A percentile compares a stretch with the other conserved stretches of the same genome.
Conservation (phyloP, 2,888 invertebrate genomes). For the Isotomurus palustris region DNA sequence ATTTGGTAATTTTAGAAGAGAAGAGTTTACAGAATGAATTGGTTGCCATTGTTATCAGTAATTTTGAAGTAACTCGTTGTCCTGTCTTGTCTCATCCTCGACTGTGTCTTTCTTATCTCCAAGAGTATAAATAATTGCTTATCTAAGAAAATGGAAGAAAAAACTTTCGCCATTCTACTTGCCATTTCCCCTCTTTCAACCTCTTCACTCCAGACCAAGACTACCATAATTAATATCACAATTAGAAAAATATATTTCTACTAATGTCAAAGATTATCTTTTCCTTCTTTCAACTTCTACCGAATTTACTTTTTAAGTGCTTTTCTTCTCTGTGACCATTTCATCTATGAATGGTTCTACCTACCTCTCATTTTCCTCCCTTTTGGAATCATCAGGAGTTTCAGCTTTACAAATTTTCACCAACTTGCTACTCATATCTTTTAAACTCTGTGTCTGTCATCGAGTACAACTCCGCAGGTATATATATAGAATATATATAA, state of each 20-base stretch:
- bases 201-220: slow-evolving; percentile 13
- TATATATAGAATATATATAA: not conserved
- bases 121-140: slow-evolving; percentile 39
- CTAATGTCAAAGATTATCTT: slow-evolving; percentile 31
- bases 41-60: slow-evolving; percentile 35
- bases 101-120: slow-evolving; percentile 25
- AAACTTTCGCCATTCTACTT: slow-evolving; percentile 35
- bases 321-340: not conserved
- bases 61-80: slow-evolving; percentile 17
- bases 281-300: slow-evolving; percentile 1
- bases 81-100: slow-evolving; percentile 1
- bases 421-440: not conserved
- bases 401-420: not conserved
- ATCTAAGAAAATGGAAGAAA: slow-evolving; percentile 28
- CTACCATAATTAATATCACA: slow-evolving; percentile 40
- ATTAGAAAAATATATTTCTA: slow-evolving; percentile 43
- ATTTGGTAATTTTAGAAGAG: slow-evolving; percentile 25
- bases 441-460: not conserved
- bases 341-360: not conserved
- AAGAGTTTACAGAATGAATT: slow-evolving; percentile 28
- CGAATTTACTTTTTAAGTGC: not conserved
- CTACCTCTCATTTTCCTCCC: not conserved
- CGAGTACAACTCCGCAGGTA: no score
- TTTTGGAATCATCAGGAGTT: no score
- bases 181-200: slow-evolving; percentile 25